Evolutionary conservation across 1,140 invertebrate genomes (phyloP).

Genomic region (Drosophila nikananu): DNA sequence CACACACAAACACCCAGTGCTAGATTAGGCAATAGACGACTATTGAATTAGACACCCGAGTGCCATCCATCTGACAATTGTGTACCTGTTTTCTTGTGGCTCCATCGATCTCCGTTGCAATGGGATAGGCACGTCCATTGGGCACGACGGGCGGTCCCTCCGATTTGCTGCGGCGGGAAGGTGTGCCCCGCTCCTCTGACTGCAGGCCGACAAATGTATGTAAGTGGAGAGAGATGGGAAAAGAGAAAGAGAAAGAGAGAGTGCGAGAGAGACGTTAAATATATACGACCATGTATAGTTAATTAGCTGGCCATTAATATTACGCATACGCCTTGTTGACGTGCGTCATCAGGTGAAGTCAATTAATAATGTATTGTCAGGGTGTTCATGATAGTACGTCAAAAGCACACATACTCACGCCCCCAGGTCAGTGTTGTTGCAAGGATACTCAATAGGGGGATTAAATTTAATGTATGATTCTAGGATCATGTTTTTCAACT

Average conservation of each 20-base stretch:
- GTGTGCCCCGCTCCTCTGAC: constrained; percentile 87
- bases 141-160: constrained; percentile 88
- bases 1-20: constrained; percentile 12
- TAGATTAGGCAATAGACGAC: constrained; percentile 20
- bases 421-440: background rate
- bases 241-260: constrained; percentile 2
- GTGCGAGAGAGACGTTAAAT: background rate
- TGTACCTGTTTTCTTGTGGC: constrained; percentile 83
- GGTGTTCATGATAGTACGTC: constrained; percentile 38
- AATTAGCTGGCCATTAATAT: constrained; percentile 80
- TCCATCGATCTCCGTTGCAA: constrained; percentile 85
- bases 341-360: constrained; percentile 61
- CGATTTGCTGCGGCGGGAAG: constrained; percentile 89
- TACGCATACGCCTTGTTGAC: constrained; percentile 70
- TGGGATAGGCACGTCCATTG: constrained; percentile 86
- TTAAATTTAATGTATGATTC: background rate
- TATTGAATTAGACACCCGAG: constrained; percentile 38
- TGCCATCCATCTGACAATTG: constrained; percentile 57
- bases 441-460: background rate
- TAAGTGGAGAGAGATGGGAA: background rate
- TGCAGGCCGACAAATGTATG: constrained; percentile 76
- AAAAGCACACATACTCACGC: constrained; percentile 33
- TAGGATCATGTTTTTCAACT: too few relatives aligned
- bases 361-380: constrained; percentile 76
- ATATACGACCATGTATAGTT: constrained; percentile 45